phyloP scores from a whole-genome alignment of 2,888 invertebrate species.

The Disparrhopalites patrizii region DNA sequence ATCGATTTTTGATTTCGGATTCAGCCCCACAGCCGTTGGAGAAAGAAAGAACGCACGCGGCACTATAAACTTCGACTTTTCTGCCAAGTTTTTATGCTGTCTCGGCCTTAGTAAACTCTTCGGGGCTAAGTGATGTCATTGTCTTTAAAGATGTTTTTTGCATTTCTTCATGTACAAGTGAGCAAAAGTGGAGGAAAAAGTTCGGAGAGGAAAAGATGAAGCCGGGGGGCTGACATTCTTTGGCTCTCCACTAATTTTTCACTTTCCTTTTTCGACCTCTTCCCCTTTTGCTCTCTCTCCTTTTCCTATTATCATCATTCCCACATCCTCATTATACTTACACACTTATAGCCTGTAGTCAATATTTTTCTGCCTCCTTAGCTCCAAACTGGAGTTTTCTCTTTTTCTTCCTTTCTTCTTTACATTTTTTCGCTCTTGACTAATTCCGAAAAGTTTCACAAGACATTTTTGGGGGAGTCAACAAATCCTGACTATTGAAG shows the following conservation, averaged over 20 bases:
- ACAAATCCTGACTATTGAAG: constrained; percentile 24
- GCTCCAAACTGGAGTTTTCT: background rate
- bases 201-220: too few species aligned
- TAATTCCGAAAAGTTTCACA: background rate
- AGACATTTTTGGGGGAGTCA: constrained; percentile 14
- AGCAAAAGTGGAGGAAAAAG: background rate
- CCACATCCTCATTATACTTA: constrained; percentile 13
- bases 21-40: background rate
- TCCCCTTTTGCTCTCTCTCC: too few species aligned
- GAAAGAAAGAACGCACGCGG: background rate
- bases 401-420: background rate
- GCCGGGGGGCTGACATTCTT: too few species aligned
- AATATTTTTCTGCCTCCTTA: background rate
- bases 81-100: constrained; percentile 25
- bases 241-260: constrained; percentile 19
- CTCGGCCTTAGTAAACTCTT: constrained; percentile 20
- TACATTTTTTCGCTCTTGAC: background rate
- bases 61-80: constrained; percentile 1
- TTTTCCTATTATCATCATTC: too few species aligned
- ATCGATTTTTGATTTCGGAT: constrained; percentile 17
- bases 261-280: constrained; percentile 9
- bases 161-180: too few species aligned
- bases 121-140: constrained; percentile 21
- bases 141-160: constrained; percentile 19
- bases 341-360: background rate